Conservation (phyloP, 2,797 vertebrate species). For the Meriones psammophilus region DNA sequence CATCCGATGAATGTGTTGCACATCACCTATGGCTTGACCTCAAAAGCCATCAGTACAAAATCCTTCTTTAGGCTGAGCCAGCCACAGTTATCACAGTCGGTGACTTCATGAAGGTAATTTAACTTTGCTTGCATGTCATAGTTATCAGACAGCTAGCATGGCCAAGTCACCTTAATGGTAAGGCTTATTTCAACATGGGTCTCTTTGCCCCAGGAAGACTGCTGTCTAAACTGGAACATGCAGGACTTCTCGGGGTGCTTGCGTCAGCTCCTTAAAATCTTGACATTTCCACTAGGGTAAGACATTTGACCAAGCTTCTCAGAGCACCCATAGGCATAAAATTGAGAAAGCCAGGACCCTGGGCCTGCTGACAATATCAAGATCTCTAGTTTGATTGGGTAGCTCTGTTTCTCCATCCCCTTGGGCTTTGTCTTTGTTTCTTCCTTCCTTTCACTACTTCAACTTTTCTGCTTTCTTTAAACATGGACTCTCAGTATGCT, state of each 20-base stretch:
- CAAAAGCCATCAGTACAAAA: no score
- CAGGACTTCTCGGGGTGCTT: neutral
- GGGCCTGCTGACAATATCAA: neutral
- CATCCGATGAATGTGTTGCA: no score
- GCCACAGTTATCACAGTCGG: no score
- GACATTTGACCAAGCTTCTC: neutral
- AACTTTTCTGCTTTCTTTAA: conserved; percentile 3
- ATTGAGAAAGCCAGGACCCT: neutral
- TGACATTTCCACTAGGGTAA: neutral
- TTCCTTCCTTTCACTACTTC: neutral
- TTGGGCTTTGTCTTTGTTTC: neutral
- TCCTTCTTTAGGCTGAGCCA: no score
- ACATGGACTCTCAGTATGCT: neutral
- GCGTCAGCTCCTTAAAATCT: neutral
- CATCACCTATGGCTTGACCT: no score
- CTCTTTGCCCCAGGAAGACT: neutral
- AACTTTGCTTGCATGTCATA: neutral
- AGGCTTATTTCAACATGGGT: neutral
- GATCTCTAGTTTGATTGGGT: neutral
- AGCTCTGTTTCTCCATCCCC: neutral
- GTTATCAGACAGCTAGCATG: neutral
- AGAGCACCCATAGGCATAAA: neutral
- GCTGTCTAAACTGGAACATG: neutral
- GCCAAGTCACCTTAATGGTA: neutral
- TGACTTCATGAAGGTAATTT: neutral